These are phyloP conservation scores for Drosophila biarmipes DNA, from an alignment of 1,140 invertebrate genomes.

Conservation along the genomic window DNA sequence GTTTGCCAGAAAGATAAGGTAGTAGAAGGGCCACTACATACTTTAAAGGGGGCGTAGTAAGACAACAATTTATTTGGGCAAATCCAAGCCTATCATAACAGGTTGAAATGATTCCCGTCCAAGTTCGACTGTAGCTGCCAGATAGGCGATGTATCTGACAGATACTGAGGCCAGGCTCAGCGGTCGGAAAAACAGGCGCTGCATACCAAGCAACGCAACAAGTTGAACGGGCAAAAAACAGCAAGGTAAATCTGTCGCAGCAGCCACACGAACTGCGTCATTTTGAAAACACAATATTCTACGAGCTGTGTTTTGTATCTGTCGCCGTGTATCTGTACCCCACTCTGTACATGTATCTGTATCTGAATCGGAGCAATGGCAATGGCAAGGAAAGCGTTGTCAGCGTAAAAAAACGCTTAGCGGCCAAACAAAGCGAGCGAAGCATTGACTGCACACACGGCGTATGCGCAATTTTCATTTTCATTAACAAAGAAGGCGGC, in stretches of 20 bases:
- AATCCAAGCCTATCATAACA: too few relatives aligned
- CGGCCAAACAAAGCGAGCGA: conserved; percentile 52
- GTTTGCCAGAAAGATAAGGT: too few relatives aligned
- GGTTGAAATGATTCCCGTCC: not conserved
- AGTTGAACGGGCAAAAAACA: conserved; percentile 52
- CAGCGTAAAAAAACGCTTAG: conserved; percentile 58
- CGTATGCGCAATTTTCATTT: conserved; percentile 79
- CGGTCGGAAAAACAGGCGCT: conserved; percentile 32
- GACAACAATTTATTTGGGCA: too few relatives aligned
- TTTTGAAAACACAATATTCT: conserved; percentile 56
- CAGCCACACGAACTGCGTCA: conserved; percentile 64
- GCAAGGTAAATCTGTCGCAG: conserved; percentile 39
- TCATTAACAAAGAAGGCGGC: conserved; percentile 57
- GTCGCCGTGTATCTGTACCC: conserved; percentile 26
- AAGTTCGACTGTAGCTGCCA: conserved; percentile 35
- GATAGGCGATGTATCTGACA: conserved; percentile 58
- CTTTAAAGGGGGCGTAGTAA: too few relatives aligned
- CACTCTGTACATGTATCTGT: conserved; percentile 26
- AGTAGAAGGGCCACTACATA: too few relatives aligned
- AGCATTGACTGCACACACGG: conserved; percentile 54
- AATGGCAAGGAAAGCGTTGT: conserved; percentile 24
- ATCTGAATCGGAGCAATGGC: conserved; percentile 17
- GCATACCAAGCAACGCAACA: conserved; percentile 69
- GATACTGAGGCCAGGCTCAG: conserved; percentile 48
- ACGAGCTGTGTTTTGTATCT: conserved; percentile 32